Conservation (phyloP, 2,888 invertebrate genomes). For the Neoaliturus tenellus region DNA sequence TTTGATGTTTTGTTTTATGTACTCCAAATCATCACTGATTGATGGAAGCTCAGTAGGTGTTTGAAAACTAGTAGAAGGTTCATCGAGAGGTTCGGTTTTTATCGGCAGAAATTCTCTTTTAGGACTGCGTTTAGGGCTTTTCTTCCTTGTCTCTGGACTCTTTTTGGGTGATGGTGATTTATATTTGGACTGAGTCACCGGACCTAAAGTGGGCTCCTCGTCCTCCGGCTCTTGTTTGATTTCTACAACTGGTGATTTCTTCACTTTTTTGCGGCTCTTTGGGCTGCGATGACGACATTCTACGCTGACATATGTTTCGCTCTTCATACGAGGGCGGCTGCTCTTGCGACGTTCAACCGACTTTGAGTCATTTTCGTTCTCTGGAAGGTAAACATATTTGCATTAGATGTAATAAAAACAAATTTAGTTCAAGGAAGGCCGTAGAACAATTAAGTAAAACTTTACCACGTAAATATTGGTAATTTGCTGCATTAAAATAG, state of each 20-base stretch:
- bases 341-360: slow-evolving; percentile 2
- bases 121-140: neutral
- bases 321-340: neutral
- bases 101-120: neutral
- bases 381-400: neutral
- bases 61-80: slow-evolving; percentile 27
- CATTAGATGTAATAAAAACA: neutral
- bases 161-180: neutral
- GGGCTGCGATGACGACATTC: slow-evolving; percentile 31
- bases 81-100: slow-evolving; percentile 12
- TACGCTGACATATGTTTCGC: slow-evolving; percentile 24
- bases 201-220: neutral
- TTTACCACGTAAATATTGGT: too few relatives aligned
- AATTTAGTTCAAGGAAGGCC: too few relatives aligned
- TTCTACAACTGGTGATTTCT: slow-evolving; percentile 2
- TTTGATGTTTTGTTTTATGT: neutral
- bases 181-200: neutral
- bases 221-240: slow-evolving; percentile 37
- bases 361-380: neutral
- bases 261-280: neutral
- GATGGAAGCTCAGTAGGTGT: neutral
- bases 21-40: slow-evolving; percentile 18
- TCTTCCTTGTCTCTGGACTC: neutral
- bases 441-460: too few relatives aligned
- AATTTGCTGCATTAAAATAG: too few relatives aligned